Base-by-base conservation (phyloP, 2,888 invertebrate species). In the Geotrupes spiniger region DNA sequence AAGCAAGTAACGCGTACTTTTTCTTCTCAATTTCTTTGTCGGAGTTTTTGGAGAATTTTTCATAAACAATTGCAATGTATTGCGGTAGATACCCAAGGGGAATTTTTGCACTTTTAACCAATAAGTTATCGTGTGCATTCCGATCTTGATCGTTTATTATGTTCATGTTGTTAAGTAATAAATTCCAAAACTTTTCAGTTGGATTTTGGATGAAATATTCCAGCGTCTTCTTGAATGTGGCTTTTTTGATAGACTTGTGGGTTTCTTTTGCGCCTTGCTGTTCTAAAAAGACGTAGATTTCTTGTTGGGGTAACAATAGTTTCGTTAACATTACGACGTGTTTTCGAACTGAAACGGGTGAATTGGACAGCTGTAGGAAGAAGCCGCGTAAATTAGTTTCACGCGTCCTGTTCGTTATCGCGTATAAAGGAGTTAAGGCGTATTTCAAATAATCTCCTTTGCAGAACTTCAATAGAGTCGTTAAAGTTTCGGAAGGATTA, bases 311-410 rank as follows among this genome's bases (percentile, higher is more conserved):
- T 4, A 36, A 43, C 2, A 43, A 9, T 9, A 36, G 8, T 26
- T 26, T 36, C 6, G 39, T 39, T 2, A 56, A 38, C 11, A 15
- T 27, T 4, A 56, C 38, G 9, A 44, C 33, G 27, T 51, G 49
- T 14, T 53, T 56, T 10, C 42, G 36, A 2, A 47, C 36, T 5
- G 53, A 53, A 33, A 51, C 49, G 1, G 46, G 29, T 2, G 31
- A 25, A 11, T 51, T 10, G 2, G 6, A 25, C 28, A 56, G 43
- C 9, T 10, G 15, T 4, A 37, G 6, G 6, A 51, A 29, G 12
- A 39, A 26, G 1, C 6, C 1, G 1, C 9, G 2, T 6, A 49
- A 12, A 21, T 44, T 10, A 6, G 31, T 25, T 41, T 56, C 55
- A 1, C 42, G 33, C 3, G 45, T 21, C 36, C 47, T 39, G 1